Conservation (phyloP, 2,888 invertebrate genomes). For the Biston betularia region DNA sequence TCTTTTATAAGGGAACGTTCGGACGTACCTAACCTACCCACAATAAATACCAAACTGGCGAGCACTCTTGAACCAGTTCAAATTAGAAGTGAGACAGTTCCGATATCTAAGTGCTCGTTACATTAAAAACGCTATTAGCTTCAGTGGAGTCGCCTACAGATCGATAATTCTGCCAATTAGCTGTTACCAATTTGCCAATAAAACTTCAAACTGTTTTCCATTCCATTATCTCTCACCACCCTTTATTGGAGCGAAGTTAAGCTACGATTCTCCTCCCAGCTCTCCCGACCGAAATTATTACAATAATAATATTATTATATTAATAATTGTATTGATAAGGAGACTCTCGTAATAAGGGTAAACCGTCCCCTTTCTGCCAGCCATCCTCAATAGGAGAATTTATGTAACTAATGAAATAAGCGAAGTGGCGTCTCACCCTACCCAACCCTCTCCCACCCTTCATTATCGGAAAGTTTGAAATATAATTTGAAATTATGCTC, state of each 20-base stretch:
- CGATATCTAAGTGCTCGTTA: slow-evolving; percentile 49
- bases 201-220: slow-evolving; percentile 87
- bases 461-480: slow-evolving; percentile 87
- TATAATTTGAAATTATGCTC: slow-evolving; percentile 87
- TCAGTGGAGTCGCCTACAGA: slow-evolving; percentile 71
- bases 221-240: slow-evolving; percentile 85
- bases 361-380: slow-evolving; percentile 86
- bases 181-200: slow-evolving; percentile 85
- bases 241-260: slow-evolving; percentile 85
- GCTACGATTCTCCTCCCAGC: slow-evolving; percentile 80
- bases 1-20: neutral
- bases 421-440: slow-evolving; percentile 75
- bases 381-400: slow-evolving; percentile 86
- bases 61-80: neutral
- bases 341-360: slow-evolving; percentile 86
- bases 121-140: slow-evolving; percentile 66
- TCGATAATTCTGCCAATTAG: slow-evolving; percentile 85
- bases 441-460: slow-evolving; percentile 78
- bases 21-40: neutral
- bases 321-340: slow-evolving; percentile 87
- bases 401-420: slow-evolving; percentile 87
- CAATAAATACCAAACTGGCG: slow-evolving; percentile 1
- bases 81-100: slow-evolving; percentile 7
- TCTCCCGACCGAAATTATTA: slow-evolving; percentile 81
- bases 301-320: slow-evolving; percentile 87